Evolutionary conservation across 92 coral and sea anemone species (phyloP), one percentile per base, ranked within the genome.

Genomic region (Actinostola sp.): DNA sequence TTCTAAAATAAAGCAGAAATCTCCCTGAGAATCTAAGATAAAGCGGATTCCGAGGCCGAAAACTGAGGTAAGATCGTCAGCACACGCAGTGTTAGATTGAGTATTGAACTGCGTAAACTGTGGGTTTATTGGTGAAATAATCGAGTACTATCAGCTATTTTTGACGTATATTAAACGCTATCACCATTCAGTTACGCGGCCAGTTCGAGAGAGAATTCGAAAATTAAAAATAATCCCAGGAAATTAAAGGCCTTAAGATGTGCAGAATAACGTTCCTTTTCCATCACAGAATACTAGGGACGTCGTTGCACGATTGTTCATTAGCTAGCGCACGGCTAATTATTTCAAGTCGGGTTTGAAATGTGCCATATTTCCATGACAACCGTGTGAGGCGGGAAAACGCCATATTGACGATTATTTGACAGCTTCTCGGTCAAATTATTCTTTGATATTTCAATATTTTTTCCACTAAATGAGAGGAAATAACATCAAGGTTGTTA

Each of bases 1-100:
- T 14, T 21, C 15, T 3, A 15, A 53, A 53, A 10, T 3, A 25
- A 53, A 25, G 9, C 8, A 4, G 54, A 48, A 48, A 17, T 9
- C 12, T 3, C 19, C 13, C 19, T 13, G 54, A 4, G 21, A 48
- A 48, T 4, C 5, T 48, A 9, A 9, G 19, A 48, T n/a, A 48
- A 48, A 48, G 54, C 8, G 54, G 19, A 48, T 13, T 48, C 19
- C 13, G 13, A 13, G 6, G 31, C 13, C 25, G 20, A 20, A 20
- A 9, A 53, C 15, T 31, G 60, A 53, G 60, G 60, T 53, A 53
- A 53, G 60, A n/a, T n/a, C n/a, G n/a, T n/a, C n/a, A n/a, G n/a
- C n/a, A n/a, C n/a, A n/a, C n/a, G n/a, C n/a, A n/a, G n/a, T n/a
- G n/a, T n/a, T n/a, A n/a, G n/a, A n/a, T n/a, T n/a, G n/a, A 48